Evolutionary conservation across 2,797 vertebrate species (phyloP).

Genomic region (Tapirus indicus): DNA sequence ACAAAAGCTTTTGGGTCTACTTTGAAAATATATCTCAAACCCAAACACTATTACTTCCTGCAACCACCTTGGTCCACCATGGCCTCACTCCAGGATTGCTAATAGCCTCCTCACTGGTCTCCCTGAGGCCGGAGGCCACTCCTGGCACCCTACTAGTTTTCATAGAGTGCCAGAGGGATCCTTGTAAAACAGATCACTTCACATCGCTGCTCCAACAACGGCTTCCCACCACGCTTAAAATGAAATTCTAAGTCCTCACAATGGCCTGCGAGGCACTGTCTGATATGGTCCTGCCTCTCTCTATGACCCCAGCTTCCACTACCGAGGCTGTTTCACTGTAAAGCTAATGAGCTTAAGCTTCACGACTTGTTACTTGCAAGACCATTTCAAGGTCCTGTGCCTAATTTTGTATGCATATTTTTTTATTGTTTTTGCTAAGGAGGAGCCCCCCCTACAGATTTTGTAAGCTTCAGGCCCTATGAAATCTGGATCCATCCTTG

Average conservation of each 20-base stretch:
- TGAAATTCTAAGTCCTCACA: not conserved
- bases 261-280: not conserved
- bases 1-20: not conserved
- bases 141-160: not conserved
- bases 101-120: not conserved
- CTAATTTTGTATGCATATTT: not conserved
- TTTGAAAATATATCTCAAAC: not conserved
- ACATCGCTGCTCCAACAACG: not conserved
- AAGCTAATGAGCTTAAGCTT: not conserved
- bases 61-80: not conserved
- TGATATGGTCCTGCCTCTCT: not conserved
- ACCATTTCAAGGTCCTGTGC: not conserved
- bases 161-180: not conserved
- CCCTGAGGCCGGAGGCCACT: not conserved
- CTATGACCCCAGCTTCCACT: not conserved
- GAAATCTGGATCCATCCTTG: not conserved
- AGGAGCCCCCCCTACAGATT: not conserved
- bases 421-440: not conserved
- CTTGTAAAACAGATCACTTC: not conserved
- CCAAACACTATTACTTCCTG: not conserved
- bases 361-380: not conserved
- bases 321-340: not conserved
- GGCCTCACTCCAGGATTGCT: not conserved
- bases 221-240: not conserved
- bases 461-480: not conserved